Conservation (phyloP, 2,888 invertebrate genomes). For the Chrysolina oricalcia region DNA sequence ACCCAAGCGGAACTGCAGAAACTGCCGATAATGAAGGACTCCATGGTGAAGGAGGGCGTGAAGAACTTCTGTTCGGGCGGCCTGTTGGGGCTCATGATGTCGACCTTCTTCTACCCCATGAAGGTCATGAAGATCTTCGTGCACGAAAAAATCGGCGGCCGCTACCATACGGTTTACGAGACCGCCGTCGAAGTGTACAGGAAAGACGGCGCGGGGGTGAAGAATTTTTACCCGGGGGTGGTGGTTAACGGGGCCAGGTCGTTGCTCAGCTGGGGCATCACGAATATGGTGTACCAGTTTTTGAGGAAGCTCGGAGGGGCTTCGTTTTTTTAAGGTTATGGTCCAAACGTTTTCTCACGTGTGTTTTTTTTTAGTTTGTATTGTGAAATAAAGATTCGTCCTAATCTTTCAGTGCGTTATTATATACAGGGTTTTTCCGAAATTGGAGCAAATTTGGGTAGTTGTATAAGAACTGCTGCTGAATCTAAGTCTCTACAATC, state of each 20-base stretch:
- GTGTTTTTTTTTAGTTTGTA: background rate
- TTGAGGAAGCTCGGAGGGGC: conserved; percentile 20
- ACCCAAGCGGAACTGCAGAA: conserved; percentile 47
- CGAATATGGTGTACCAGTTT: conserved; percentile 47
- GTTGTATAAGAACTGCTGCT: no score
- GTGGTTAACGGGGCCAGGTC: conserved; percentile 43
- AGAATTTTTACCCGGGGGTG: conserved; percentile 53
- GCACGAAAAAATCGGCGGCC: conserved; percentile 51
- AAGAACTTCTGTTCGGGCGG: conserved; percentile 52
- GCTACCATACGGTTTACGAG: conserved; percentile 39
- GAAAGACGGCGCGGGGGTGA: conserved; percentile 43
- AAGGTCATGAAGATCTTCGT: conserved; percentile 53
- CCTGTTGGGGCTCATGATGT: conserved; percentile 49
- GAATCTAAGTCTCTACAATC: no score
- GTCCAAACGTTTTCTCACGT: background rate
- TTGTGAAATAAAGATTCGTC: no score
- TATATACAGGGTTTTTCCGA: no score
- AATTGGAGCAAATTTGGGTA: no score
- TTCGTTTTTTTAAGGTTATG: background rate
- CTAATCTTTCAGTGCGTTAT: no score
- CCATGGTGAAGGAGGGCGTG: conserved; percentile 31
- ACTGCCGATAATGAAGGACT: conserved; percentile 34
- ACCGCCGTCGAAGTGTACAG: conserved; percentile 43
- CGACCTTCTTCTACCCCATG: conserved; percentile 51
- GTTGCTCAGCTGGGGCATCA: conserved; percentile 54